phyloP scores from a whole-genome alignment of 92 coral and sea anemone species.

The Paramuricea clavata region DNA sequence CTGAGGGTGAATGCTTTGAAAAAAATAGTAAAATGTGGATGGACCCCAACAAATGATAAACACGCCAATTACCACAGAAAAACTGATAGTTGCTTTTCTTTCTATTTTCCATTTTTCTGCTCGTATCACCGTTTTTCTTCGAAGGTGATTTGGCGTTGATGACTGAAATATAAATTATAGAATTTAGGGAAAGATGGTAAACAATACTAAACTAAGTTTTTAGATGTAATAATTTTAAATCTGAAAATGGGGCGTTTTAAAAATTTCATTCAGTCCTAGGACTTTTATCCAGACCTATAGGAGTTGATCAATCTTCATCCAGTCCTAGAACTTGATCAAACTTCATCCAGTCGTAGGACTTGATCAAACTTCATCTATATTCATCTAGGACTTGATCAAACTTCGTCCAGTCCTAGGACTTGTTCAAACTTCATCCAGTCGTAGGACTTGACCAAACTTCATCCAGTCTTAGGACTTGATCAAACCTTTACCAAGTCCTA shows the following conservation, averaged over 20 bases:
- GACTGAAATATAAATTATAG: not conserved
- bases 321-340: too few relatives aligned
- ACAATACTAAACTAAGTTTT: too few relatives aligned
- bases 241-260: too few relatives aligned
- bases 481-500: not conserved
- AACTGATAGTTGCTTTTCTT: slow-evolving; percentile 86
- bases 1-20: slow-evolving; percentile 70
- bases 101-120: slow-evolving; percentile 53
- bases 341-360: too few relatives aligned
- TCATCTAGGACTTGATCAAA: too few relatives aligned
- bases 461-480: not conserved
- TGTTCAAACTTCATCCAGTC: not conserved
- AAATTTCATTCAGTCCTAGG: too few relatives aligned
- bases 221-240: too few relatives aligned
- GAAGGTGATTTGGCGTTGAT: not conserved
- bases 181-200: not conserved
- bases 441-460: not conserved
- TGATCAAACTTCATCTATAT: too few relatives aligned
- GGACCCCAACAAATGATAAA: slow-evolving; percentile 96
- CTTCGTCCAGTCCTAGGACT: too few relatives aligned
- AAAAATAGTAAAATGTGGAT: slow-evolving; percentile 86
- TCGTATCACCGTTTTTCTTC: not conserved
- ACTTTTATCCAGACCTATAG: too few relatives aligned
- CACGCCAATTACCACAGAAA: slow-evolving; percentile 89
- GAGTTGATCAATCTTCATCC: too few relatives aligned